phyloP scores from a whole-genome alignment of 2,797 vertebrate genomes.

The Megalops cyprinoides region DNA sequence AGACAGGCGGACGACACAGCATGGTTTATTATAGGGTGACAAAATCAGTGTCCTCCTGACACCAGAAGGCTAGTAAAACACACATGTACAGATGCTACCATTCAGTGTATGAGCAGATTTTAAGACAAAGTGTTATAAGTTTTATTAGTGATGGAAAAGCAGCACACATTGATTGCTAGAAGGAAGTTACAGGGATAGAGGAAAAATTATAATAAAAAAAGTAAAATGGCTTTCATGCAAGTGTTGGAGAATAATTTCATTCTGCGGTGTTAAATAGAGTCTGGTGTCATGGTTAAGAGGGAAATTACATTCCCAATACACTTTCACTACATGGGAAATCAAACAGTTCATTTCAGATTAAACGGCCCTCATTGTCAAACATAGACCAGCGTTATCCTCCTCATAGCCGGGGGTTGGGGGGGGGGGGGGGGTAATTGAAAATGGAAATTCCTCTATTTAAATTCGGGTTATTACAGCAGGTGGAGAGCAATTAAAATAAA shows the following conservation, averaged over 20 bases:
- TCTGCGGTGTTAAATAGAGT: slow-evolving; percentile 39
- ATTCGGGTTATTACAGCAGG: slow-evolving; percentile 70
- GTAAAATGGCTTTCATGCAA: slow-evolving; percentile 36
- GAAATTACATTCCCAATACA: slow-evolving; percentile 39
- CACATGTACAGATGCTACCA: too few relatives aligned
- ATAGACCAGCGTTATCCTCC: slow-evolving; percentile 43
- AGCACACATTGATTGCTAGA: slow-evolving; percentile 11
- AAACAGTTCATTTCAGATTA: slow-evolving; percentile 41
- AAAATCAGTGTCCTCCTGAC: background rate
- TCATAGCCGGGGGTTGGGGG: slow-evolving; percentile 30
- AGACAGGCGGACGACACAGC: slow-evolving; percentile 2
- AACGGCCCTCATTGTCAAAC: slow-evolving; percentile 51
- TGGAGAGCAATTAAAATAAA: slow-evolving; percentile 74
- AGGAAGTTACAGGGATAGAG: slow-evolving; percentile 37
- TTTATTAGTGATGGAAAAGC: background rate
- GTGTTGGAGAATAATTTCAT: slow-evolving; percentile 40
- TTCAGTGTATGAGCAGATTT: background rate
- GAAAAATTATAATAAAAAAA: slow-evolving; percentile 40
- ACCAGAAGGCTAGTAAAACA: background rate
- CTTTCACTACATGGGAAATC: slow-evolving; percentile 37
- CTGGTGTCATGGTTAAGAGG: slow-evolving; percentile 38
- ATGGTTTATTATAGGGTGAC: background rate
- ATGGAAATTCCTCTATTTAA: slow-evolving; percentile 74
- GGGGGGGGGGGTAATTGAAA: slow-evolving; percentile 71
- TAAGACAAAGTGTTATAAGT: slow-evolving; percentile 16